Conservation (phyloP, 2,113 vertebrate genomes). For the Calyptommatus sinebrachiatus region DNA sequence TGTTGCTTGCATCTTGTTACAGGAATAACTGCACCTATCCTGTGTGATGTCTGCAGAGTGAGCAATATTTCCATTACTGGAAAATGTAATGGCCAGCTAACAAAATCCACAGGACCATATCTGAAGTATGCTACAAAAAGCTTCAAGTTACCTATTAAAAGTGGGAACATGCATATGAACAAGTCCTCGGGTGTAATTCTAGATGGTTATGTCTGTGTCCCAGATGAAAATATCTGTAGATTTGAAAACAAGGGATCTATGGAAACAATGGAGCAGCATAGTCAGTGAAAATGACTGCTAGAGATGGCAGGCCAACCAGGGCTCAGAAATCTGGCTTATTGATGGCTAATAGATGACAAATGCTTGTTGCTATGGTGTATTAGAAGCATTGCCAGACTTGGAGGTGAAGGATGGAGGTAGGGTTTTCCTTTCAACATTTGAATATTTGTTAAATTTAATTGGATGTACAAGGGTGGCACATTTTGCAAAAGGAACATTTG, state of each 20-base stretch:
- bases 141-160: slow-evolving; percentile 20
- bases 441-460: too few relatives aligned
- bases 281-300: not conserved
- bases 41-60: slow-evolving; percentile 11
- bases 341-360: too few relatives aligned
- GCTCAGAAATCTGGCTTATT: too few relatives aligned
- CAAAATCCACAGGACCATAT: slow-evolving; percentile 19
- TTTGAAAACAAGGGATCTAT: not conserved
- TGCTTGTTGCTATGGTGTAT: too few relatives aligned
- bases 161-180: slow-evolving; percentile 29
- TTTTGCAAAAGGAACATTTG: too few relatives aligned
- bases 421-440: too few relatives aligned
- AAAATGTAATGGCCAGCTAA: slow-evolving; percentile 20
- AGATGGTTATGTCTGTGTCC: slow-evolving; percentile 48
- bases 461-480: too few relatives aligned
- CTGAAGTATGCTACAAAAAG: slow-evolving; percentile 6
- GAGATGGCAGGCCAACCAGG: too few relatives aligned
- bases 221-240: not conserved
- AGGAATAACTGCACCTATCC: slow-evolving; percentile 9
- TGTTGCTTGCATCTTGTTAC: slow-evolving; percentile 13
- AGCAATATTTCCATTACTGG: slow-evolving; percentile 13
- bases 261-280: not conserved
- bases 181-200: slow-evolving; percentile 33
- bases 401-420: too few relatives aligned
- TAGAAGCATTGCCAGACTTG: too few relatives aligned